phyloP scores from a whole-genome alignment of 2,797 vertebrate genomes.

The Lates japonicus region DNA sequence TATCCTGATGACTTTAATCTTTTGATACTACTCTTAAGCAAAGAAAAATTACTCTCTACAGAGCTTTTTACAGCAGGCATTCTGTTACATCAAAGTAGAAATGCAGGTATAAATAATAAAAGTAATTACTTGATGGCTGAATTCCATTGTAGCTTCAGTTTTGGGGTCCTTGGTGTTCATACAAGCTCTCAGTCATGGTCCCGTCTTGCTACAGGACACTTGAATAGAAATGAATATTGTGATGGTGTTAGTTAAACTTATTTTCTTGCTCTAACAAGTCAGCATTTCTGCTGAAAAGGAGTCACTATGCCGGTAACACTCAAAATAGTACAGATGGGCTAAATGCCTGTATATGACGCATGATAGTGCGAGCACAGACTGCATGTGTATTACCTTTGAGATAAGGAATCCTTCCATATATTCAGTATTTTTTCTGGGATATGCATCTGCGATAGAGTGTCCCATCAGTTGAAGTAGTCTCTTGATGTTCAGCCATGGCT shows the following conservation, averaged over 20 bases:
- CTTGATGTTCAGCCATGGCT: conserved; percentile 60
- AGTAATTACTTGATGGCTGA: background rate
- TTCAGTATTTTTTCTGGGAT: conserved; percentile 85
- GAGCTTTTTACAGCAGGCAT: background rate
- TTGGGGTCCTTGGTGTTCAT: background rate
- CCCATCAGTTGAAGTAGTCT: conserved; percentile 29
- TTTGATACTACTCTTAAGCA: background rate
- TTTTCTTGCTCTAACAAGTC: background rate
- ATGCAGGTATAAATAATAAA: background rate
- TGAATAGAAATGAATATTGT: background rate
- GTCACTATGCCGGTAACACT: background rate
- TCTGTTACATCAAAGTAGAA: background rate
- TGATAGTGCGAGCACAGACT: too few species aligned
- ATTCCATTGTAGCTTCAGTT: background rate
- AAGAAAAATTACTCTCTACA: background rate
- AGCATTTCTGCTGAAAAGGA: background rate
- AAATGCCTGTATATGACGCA: too few species aligned
- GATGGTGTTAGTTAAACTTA: background rate
- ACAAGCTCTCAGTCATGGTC: background rate
- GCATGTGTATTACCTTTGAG: conserved; percentile 89
- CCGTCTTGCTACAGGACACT: background rate
- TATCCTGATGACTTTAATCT: background rate
- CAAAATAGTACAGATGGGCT: background rate
- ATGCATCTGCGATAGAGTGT: conserved; percentile 54
- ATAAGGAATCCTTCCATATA: conserved; percentile 91